A percentile compares a stretch with the other conserved stretches of the same genome.
These are phyloP conservation scores for Crotalus helleri DNA, from an alignment of 2,113 vertebrate genomes.

Conservation along the genomic window DNA sequence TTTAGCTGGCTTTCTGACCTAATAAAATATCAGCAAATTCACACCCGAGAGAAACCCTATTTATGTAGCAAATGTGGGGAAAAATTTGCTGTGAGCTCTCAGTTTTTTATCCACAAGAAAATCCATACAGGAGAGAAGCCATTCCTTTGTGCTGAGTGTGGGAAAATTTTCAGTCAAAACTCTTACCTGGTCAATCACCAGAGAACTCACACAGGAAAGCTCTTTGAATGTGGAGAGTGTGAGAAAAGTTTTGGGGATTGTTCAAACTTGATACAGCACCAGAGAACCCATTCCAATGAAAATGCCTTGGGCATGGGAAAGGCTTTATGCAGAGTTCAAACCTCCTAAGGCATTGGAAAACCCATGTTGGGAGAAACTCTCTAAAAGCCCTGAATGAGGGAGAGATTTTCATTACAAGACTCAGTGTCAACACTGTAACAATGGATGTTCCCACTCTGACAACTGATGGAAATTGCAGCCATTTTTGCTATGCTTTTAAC, in stretches of 20 bases:
- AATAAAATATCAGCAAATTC: conserved; percentile 57
- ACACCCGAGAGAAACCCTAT: conserved; percentile 61
- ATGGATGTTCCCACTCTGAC: no score
- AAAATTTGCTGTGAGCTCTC: conserved; percentile 59
- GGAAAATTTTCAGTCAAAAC: conserved; percentile 57
- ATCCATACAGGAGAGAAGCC: conserved; percentile 56
- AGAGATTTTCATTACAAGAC: conserved; percentile 59
- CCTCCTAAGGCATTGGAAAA: conserved; percentile 48
- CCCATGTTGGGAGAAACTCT: conserved; percentile 57
- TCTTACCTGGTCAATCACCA: conserved; percentile 60
- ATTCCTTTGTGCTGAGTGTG: conserved; percentile 50
- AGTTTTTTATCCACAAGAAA: conserved; percentile 57
- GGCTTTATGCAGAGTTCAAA: conserved; percentile 59
- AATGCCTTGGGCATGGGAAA: conserved; percentile 59
- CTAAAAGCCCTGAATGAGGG: conserved; percentile 43
- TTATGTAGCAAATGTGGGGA: conserved; percentile 52
- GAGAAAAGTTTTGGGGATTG: conserved; percentile 61
- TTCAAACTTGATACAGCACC: conserved; percentile 51
- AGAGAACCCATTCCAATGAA: conserved; percentile 57
- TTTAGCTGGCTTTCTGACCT: conserved; percentile 60
- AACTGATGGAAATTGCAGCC: no score
- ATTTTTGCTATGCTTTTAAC: no score
- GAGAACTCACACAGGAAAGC: conserved; percentile 53
- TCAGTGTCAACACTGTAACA: no score
- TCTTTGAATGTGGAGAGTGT: conserved; percentile 50